Percentiles rank a stretch among this genome's conserved stretches.
phyloP scores from a whole-genome alignment of 2,888 invertebrate species.

The Papilio demoleus region DNA sequence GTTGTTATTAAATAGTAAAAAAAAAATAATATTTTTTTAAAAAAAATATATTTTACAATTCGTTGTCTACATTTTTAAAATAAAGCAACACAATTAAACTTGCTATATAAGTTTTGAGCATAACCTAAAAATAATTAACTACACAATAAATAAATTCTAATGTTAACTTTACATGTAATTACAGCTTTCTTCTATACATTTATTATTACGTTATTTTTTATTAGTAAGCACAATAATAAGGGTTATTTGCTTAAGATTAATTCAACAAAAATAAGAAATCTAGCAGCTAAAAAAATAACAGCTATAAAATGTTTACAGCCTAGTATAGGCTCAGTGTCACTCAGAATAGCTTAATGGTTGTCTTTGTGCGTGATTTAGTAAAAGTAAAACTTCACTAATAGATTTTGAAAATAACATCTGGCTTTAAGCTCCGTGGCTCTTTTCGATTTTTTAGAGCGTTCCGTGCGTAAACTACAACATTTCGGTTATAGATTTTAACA shows the following conservation, averaged over 20 bases:
- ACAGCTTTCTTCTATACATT: neutral
- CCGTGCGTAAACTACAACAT: no score
- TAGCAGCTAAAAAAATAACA: neutral
- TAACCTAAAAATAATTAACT: conserved; percentile 20
- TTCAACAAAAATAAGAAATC: neutral
- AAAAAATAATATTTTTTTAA: neutral
- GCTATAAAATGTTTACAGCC: neutral
- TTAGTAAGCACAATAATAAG: neutral
- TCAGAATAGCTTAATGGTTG: neutral
- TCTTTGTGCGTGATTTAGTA: neutral
- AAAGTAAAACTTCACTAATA: no score
- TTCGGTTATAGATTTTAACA: no score
- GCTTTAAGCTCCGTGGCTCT: no score
- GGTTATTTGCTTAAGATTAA: neutral
- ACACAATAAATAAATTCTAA: conserved; percentile 11
- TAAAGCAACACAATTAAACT: neutral
- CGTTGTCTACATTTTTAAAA: neutral
- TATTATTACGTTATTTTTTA: neutral
- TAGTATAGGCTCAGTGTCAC: neutral
- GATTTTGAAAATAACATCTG: no score
- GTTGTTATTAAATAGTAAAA: no score
- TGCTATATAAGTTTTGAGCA: conserved; percentile 15
- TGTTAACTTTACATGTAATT: neutral
- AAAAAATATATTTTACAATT: neutral
- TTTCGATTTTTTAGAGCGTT: no score